Percentiles rank a stretch among this genome's conserved stretches.
These are phyloP conservation scores for Hydrotaea diabolus DNA, from an alignment of 2,888 invertebrate genomes.

Conservation along the genomic window DNA sequence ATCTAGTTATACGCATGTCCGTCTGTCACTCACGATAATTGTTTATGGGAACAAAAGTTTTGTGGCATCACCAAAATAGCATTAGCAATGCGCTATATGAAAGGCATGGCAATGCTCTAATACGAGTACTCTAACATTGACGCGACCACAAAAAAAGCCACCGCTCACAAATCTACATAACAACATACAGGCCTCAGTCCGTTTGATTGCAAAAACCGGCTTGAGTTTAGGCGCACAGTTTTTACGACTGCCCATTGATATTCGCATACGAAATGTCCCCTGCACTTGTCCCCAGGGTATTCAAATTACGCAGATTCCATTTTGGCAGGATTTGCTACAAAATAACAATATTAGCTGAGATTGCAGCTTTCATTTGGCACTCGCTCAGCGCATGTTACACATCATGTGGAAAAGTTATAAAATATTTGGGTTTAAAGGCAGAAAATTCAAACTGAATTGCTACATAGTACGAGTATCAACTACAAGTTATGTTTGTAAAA, in stretches of 20 bases:
- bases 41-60: no score
- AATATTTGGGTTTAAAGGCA: neutral
- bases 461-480: neutral
- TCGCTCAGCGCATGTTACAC: neutral
- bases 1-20: no score
- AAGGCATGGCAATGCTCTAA: neutral
- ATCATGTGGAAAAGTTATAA: neutral
- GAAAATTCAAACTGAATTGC: neutral
- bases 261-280: neutral
- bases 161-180: neutral
- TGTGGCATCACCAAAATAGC: neutral
- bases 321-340: slow-evolving; percentile 14
- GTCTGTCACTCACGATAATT: neutral
- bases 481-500: no score
- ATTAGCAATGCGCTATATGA: neutral
- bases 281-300: neutral
- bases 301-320: neutral
- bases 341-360: slow-evolving; percentile 61
- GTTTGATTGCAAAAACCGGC: neutral
- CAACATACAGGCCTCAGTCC: neutral
- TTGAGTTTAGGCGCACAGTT: neutral
- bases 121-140: neutral
- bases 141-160: neutral
- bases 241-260: neutral
- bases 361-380: slow-evolving; percentile 32